Conservation (phyloP, 2,888 invertebrate genomes). For the Aporophyla nigra region DNA sequence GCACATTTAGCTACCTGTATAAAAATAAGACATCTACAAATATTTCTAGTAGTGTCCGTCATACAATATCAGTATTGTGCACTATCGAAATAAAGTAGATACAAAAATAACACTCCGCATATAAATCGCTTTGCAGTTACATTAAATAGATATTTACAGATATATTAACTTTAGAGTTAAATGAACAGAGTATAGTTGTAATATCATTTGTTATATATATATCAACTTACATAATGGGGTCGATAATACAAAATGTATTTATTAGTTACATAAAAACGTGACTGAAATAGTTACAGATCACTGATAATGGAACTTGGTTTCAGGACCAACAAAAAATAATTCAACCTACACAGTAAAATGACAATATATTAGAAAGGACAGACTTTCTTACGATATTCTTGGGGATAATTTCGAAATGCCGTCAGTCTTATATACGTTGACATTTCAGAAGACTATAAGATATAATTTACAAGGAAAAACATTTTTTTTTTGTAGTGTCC, state of each 20-base stretch:
- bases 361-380: conserved; percentile 4
- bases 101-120: conserved; percentile 64
- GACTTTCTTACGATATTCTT: conserved; percentile 39
- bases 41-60: conserved; percentile 6
- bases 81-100: conserved; percentile 35
- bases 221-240: conserved; percentile 4
- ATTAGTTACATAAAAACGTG: not conserved
- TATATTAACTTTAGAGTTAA: conserved; percentile 42
- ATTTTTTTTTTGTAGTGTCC: conserved; percentile 26
- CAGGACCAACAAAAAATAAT: conserved; percentile 11
- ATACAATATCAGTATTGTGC: conserved; percentile 12
- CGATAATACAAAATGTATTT: not conserved
- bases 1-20: not conserved
- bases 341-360: conserved; percentile 11
- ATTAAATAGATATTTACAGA: conserved; percentile 37
- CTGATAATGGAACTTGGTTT: conserved; percentile 6
- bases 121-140: conserved; percentile 44
- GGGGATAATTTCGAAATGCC: conserved; percentile 53
- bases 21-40: conserved; percentile 15
- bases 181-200: conserved; percentile 46
- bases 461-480: conserved; percentile 15
- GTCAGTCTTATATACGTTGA: conserved; percentile 68
- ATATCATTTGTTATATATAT: conserved; percentile 33
- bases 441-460: conserved; percentile 58
- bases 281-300: not conserved